Conservation (phyloP, 2,888 invertebrate species). For the Hedya salicella region DNA sequence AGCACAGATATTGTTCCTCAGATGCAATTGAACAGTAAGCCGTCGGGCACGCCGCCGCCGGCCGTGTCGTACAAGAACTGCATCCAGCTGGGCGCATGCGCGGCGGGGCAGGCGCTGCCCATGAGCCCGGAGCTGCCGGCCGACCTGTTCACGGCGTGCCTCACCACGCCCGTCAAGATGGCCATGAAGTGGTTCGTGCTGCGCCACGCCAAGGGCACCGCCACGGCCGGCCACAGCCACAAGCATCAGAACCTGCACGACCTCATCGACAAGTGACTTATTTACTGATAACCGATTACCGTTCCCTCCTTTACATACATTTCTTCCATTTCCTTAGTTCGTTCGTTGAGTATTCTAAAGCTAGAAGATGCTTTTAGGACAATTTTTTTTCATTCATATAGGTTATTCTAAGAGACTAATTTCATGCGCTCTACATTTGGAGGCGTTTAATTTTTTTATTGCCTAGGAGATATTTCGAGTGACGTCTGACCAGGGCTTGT, state of each 20-base stretch:
- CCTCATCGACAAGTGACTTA: slow-evolving; percentile 95
- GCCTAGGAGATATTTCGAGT: no score
- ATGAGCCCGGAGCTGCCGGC: slow-evolving; percentile 99
- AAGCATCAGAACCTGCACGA: slow-evolving; percentile 86
- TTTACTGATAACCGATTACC: no score
- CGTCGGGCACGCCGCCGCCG: slow-evolving; percentile 51
- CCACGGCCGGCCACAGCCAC: slow-evolving; percentile 86
- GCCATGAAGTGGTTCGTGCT: slow-evolving; percentile 97
- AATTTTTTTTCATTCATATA: no score
- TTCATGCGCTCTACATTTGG: no score
- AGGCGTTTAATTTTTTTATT: no score
- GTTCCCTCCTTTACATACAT: no score
- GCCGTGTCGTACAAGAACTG: slow-evolving; percentile 92
- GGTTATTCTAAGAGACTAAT: no score
- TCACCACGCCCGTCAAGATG: slow-evolving; percentile 99
- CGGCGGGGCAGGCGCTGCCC: slow-evolving; percentile 96
- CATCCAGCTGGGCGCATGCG: slow-evolving; percentile 98
- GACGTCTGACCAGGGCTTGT: no score
- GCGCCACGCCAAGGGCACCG: slow-evolving; percentile 91
- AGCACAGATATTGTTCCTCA: not conserved
- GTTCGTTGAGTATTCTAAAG: no score
- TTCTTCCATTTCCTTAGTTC: no score
- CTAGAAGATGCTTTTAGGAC: no score
- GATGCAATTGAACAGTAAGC: slow-evolving; percentile 25
- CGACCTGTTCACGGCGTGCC: slow-evolving; percentile 98